These are phyloP conservation scores for Carcharodon carcharias DNA, from an alignment of 2,797 vertebrate species.

Conservation along the genomic window DNA sequence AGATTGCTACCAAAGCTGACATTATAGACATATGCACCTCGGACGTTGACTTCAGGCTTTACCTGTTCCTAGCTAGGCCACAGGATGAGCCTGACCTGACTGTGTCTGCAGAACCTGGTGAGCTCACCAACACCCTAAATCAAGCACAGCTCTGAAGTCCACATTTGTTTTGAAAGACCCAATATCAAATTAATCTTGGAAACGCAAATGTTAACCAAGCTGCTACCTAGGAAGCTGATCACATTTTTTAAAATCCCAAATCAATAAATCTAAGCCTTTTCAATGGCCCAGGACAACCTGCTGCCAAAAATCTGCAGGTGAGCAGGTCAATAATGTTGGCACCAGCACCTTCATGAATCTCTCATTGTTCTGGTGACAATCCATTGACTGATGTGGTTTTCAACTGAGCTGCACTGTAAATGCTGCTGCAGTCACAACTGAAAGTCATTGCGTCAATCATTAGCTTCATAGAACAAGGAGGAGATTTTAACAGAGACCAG, in stretches of 20 bases:
- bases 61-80: neutral
- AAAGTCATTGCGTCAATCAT: neutral
- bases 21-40: neutral
- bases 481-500: neutral
- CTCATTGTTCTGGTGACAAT: neutral
- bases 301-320: neutral
- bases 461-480: neutral
- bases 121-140: neutral
- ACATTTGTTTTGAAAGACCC: neutral
- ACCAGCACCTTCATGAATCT: neutral
- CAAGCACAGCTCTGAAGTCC: neutral
- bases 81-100: neutral
- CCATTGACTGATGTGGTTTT: neutral
- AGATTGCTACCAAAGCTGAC: neutral
- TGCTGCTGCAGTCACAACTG: neutral
- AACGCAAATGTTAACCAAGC: neutral
- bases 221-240: neutral
- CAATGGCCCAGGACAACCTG: neutral
- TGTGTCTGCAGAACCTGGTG: neutral
- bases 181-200: neutral
- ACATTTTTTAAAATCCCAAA: neutral
- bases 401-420: neutral
- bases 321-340: neutral
- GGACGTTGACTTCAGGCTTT: neutral
- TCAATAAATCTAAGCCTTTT: neutral